Percentiles rank a stretch among this genome's conserved stretches.
Evolutionary conservation across 2,888 invertebrate genomes (phyloP).

Genomic region (Cosmopolites sordidus): DNA sequence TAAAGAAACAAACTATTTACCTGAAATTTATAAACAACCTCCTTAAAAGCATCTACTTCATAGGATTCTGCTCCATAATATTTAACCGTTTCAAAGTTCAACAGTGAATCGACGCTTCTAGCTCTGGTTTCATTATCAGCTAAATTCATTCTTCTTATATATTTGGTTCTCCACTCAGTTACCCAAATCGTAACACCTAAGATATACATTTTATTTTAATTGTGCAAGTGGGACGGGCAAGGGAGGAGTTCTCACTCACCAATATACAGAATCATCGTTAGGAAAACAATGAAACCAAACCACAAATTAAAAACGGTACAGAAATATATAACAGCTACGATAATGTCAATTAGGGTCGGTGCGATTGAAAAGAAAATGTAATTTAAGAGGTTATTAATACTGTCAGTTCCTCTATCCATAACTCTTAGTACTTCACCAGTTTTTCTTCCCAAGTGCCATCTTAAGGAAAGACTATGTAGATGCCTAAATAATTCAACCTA

Average conservation of each 20-base stretch:
- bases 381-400: constrained; percentile 89
- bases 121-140: constrained; percentile 91
- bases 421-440: constrained; percentile 95
- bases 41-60: constrained; percentile 80
- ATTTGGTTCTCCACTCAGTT: constrained; percentile 99
- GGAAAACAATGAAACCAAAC: constrained; percentile 93
- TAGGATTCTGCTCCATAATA: constrained; percentile 94
- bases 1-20: constrained; percentile 43
- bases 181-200: constrained; percentile 78
- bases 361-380: constrained; percentile 89
- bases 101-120: constrained; percentile 88
- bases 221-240: background rate
- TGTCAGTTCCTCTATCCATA: constrained; percentile 96
- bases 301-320: constrained; percentile 82
- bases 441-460: constrained; percentile 93
- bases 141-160: constrained; percentile 87
- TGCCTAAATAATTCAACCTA: constrained; percentile 80
- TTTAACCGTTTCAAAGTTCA: constrained; percentile 98
- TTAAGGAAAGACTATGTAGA: constrained; percentile 82
- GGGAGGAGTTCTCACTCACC: constrained; percentile 57
- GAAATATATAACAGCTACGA: constrained; percentile 88
- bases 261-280: constrained; percentile 90
- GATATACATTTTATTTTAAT: background rate
- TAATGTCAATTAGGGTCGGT: constrained; percentile 89
- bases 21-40: constrained; percentile 83